Evolutionary conservation across 2,888 invertebrate species (phyloP), one percentile per base, ranked within the genome.

Genomic region (Polylopha cassiicola): DNA sequence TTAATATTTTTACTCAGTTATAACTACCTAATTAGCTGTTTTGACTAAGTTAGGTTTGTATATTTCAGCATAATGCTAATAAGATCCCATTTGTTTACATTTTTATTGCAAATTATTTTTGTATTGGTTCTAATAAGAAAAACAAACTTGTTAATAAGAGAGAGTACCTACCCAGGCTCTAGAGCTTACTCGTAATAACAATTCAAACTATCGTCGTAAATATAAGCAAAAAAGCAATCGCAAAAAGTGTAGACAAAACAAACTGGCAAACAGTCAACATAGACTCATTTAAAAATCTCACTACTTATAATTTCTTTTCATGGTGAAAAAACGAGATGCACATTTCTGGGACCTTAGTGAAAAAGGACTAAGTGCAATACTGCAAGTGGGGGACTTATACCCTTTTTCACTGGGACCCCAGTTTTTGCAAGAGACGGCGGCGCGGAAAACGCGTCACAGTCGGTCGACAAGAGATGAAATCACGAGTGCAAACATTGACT

Each of bases 401-500:
- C 17, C 18, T 17, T 18, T 30, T 13, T 14, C n/a, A 30, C 18
- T 30, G 17, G n/a, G n/a, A n/a, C n/a, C n/a, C n/a, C 39, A 51
- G 44, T 48, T 52, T 47, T 43, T 46, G 43, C 43, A 28, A 44
- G 45, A 44, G 41, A 37, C 46, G 45, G 37, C 44, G 47, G 47
- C 50, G 51, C 50, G 43, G 47, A 47, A 46, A 61, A 55, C 60
- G 58, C 73, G 74, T 74, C 75, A 74, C 71, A 52, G 67, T 47
- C 66, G 61, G 61, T 53, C 66, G 65, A 65, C 65, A 66, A 72
- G 68, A 66, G 65, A 65, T 61, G 67, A 81, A 84, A 84, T 85
- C 82, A 82, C 77, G 79, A 67, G 67, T 51, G 82, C 82, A 81
- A 84, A 85, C 79, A 84, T 84, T 84, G 82, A 84, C 85, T 81